Conservation (phyloP, 2,888 invertebrate species). For the Bombylius major region DNA sequence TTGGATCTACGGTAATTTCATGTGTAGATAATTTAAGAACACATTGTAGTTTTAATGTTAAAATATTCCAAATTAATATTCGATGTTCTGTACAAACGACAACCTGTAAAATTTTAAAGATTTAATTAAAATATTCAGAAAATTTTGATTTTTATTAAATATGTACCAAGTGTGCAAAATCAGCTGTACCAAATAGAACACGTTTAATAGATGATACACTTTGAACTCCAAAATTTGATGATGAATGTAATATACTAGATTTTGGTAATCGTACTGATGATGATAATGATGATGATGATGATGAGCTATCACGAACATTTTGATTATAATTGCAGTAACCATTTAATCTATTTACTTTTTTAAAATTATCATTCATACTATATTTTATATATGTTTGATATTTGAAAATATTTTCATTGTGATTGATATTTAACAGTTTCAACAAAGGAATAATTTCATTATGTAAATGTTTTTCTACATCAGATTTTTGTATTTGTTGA, state of each 20-base stretch:
- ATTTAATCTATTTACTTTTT: background rate
- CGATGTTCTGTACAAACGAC: constrained; percentile 38
- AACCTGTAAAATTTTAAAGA: constrained; percentile 18
- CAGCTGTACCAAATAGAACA: constrained; percentile 31
- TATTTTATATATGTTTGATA: background rate
- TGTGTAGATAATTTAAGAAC: constrained; percentile 33
- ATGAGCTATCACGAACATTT: background rate
- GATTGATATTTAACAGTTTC: constrained; percentile 21
- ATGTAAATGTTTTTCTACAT: constrained; percentile 14
- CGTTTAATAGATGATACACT: constrained; percentile 23
- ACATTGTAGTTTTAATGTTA: constrained; percentile 50
- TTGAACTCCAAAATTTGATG: constrained; percentile 16
- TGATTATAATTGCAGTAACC: background rate
- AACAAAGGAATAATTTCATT: constrained; percentile 24
- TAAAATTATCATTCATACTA: background rate
- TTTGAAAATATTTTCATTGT: constrained; percentile 4
- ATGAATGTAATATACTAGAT: too few species aligned
- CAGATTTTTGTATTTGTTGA: constrained; percentile 11
- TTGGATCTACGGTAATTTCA: constrained; percentile 44
- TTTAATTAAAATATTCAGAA: background rate
- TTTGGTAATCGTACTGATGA: background rate
- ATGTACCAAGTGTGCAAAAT: constrained; percentile 27
- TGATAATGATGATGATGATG: background rate
- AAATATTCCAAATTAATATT: constrained; percentile 53
- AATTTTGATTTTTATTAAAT: too few species aligned